Evolutionary conservation across 2,113 vertebrate genomes (phyloP), one percentile per base, ranked within the genome.

Genomic region (Burhinus oedicnemus): DNA sequence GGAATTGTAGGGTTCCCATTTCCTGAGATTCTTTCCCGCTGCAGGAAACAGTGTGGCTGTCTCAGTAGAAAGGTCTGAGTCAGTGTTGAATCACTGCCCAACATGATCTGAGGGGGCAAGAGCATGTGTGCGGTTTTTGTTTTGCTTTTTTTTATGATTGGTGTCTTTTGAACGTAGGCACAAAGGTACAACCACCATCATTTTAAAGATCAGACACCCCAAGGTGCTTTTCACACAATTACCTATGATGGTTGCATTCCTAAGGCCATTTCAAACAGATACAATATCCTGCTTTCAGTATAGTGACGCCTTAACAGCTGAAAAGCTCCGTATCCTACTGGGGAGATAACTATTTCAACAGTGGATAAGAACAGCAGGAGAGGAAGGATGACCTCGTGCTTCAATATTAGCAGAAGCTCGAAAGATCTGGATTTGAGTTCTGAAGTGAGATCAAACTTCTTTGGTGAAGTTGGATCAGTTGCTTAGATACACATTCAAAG

Each of bases 71-170:
- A 72, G 26, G 25, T 69, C 30, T 82, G 79, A 91, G n/a, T 72
- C 54, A 79, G 38, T 51, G 45, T 22, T 95, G 74, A 87, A 71
- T 82, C 64, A 49, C 54, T 83, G 78, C 66, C 44, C 54, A 76
- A 36, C 8, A 17, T 1, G 1, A 70, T 44, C 21, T 16, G 54
- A 85, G 34, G 21, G n/a, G 15, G 44, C 40, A 57, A 26, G 27
- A 79, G 22, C 0, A 1, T 14, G 15, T 0, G 0, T 15, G 34
- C 1, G 3, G 30, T 0, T 87, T 91, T 78, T 83, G 23, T 32
- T 85, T 42, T 44, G 32, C 7, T 54, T 40, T 27, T 32, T 55
- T 40, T 83, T 15, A 72, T 8, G 6, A 34, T 34, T 40, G 9
- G 4, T 16, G 7, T 58, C 38, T 76, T 82, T 79, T 64, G 36